Evolutionary conservation across 2,113 vertebrate genomes (phyloP).

Genomic region (Aphelocoma coerulescens): DNA sequence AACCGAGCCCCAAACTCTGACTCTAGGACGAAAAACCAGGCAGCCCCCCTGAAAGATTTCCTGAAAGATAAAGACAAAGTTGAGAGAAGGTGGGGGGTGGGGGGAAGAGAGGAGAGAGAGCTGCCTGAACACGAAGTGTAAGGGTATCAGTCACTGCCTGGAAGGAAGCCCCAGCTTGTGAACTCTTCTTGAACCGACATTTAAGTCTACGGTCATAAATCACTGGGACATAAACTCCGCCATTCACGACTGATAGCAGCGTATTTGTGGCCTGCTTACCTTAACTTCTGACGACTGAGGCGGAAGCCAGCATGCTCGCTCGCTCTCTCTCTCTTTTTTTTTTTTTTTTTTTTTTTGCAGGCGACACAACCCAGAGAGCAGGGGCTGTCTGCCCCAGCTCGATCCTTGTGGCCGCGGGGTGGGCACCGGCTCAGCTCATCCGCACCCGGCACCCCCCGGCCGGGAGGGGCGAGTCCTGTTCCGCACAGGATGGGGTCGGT

Average conservation of each 20-base stretch:
- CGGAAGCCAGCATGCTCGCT: slow-evolving; percentile 79
- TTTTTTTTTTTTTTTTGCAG: not conserved
- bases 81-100: not conserved
- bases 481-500: slow-evolving; percentile 24
- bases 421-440: slow-evolving; percentile 75
- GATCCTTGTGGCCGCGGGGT: slow-evolving; percentile 22
- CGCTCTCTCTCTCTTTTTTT: not conserved
- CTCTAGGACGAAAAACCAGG: not conserved
- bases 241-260: slow-evolving; percentile 91
- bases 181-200: slow-evolving; percentile 99
- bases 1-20: slow-evolving; percentile 37
- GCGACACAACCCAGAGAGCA: slow-evolving; percentile 80
- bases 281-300: slow-evolving; percentile 93
- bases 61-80: slow-evolving; percentile 54
- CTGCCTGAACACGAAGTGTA: slow-evolving; percentile 81
- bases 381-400: slow-evolving; percentile 66
- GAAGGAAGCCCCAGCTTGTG: slow-evolving; percentile 90
- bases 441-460: not conserved
- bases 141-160: slow-evolving; percentile 88
- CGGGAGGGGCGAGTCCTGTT: slow-evolving; percentile 44
- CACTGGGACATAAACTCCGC: slow-evolving; percentile 95
- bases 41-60: slow-evolving; percentile 44
- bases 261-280: slow-evolving; percentile 95
- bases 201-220: slow-evolving; percentile 99
- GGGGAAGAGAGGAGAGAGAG: slow-evolving; percentile 31